Evolutionary conservation across 1,140 invertebrate species (phyloP), one percentile per base, ranked within the genome.

Genomic region (Cryptotermes secundus): DNA sequence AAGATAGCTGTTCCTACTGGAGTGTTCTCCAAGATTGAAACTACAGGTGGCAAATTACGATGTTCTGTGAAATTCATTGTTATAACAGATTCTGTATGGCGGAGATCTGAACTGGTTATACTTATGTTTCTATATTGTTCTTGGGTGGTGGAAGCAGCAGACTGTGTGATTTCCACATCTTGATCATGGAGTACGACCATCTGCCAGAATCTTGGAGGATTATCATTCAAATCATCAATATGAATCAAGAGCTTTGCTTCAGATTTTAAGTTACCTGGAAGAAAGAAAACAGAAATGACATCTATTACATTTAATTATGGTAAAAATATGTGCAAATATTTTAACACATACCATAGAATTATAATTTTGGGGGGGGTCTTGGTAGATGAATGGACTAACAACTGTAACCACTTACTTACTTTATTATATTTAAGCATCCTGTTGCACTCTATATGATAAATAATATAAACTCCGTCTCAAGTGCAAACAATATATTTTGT

Each of bases 181-280:
- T 94, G 92, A 83, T 93, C 92, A 16, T 93, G 90, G 6, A 93
- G 92, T 72, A 95, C 92, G 34, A 93, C 91, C 87, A 95, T 93
- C 86, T 94, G 93, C 85, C 91, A 92, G 86, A 94, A 94, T 81
- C 92, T 91, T 0, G 97, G 97, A 0, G 91, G 86, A 90, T 97
- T 97, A 88, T 98, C 97, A 88, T 98, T 98, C 85, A 94, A 93
- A 89, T 98, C 97, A 12, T 93, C 90, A 24, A 98, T 90, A 1
- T 90, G 91, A 81, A 98, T 93, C 0, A 90, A 94, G 7, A 98
- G 87, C 86, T 93, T 92, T 0, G 93, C 93, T 88, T 94, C 93
- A 6, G 94, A 93, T n/a, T 91, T 93, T 22, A 96, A 87, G 84
- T 95, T 95, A 3, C 94, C 95, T 88, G 87, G 81, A 87, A 87